Base-by-base conservation (phyloP, 1,140 invertebrate genomes). In the Drosophila kepulauana region DNA sequence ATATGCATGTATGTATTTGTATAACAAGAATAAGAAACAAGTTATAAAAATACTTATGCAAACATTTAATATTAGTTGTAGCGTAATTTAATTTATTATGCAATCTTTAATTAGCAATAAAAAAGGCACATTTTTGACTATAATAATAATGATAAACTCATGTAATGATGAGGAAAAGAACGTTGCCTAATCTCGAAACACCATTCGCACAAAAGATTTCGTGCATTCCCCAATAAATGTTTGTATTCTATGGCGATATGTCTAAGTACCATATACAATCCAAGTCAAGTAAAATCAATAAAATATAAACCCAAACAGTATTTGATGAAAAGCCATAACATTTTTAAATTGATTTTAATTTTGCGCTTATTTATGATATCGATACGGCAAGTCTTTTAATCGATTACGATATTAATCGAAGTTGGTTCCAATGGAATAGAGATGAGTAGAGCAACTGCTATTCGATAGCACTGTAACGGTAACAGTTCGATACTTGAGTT, bases 31-130 rank as follows among this genome's bases (percentile, higher is more conserved):
- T 81, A 63, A 69, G 65, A 33, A 43, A 70, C 69, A 78, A 59
- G 70, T 87, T 86, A 71, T 71, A 48, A 62, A 51, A 80, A 63
- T 70, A 76, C 63, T 69, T 79, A 79, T 79, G 79, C 80, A 57
- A 79, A 52, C 76, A 76, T 76, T 71, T 87, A 87, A 86, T 86
- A 88, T 75, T 87, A 87, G 82, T 77, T 71, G 68, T 88, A 88
- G 85, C 78, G 85, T 81, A 84, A 88, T 88, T 88, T 75, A 75
- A 75, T 75, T 75, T 75, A 75, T 75, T 75, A 75, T 75, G 72
- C 72, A 75, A 75, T 75, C 72, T 75, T 75, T 51, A 70, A 75
- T 68, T 75, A 70, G 72, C 59, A 75, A 75, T 75, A 75, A 75
- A 75, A 52, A 70, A 63, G 72, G 72, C 72, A 75, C 72, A 69